Conservation (phyloP, 2,113 vertebrate genomes). For the Percina caprodes region DNA sequence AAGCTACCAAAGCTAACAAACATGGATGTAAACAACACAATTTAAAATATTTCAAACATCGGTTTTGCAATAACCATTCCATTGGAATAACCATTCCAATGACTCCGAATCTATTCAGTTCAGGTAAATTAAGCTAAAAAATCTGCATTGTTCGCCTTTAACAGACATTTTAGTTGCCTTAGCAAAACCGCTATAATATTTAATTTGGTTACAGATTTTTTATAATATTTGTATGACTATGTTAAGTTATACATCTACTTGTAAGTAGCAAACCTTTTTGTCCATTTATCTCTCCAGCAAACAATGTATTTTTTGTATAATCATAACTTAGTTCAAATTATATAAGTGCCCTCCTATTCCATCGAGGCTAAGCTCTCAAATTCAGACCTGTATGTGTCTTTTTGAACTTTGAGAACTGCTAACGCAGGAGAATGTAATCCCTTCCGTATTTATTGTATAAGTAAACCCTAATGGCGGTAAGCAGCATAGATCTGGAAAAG, state of each 20-base stretch:
- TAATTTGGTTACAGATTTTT: too few relatives aligned
- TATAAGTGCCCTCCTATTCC: neutral
- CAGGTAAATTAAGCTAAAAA: too few relatives aligned
- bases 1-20: neutral
- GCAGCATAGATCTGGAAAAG: conserved; percentile 58
- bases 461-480: conserved; percentile 61
- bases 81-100: too few relatives aligned
- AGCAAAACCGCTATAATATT: neutral
- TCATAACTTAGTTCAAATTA: neutral
- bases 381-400: conserved; percentile 1
- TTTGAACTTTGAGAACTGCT: conserved; percentile 47
- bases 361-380: neutral
- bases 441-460: conserved; percentile 58
- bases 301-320: neutral
- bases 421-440: conserved; percentile 39
- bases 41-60: neutral
- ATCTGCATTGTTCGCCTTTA: too few relatives aligned
- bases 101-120: too few relatives aligned
- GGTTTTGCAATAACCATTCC: neutral
- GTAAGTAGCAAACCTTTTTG: neutral
- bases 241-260: too few relatives aligned
- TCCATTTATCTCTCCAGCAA: neutral
- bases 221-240: neutral
- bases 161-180: neutral
- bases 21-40: neutral